A percentile compares a stretch with the other conserved stretches of the same genome.
Evolutionary conservation across 2,888 invertebrate genomes (phyloP).

Genomic region (Osedax frankpressi): DNA sequence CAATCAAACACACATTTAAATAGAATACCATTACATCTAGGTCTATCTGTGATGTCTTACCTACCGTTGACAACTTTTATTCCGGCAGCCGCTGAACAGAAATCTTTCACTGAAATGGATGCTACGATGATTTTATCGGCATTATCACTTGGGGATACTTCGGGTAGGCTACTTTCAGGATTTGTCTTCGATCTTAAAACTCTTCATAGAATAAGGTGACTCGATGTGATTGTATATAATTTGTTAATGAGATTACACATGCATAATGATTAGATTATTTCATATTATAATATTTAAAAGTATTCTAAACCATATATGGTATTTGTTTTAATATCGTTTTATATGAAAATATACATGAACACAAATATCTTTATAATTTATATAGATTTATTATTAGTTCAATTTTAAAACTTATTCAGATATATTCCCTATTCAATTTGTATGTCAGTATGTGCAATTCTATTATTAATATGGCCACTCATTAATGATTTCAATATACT

Average conservation of each 20-base stretch:
- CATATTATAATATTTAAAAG: too few species aligned
- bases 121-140: background rate
- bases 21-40: too few species aligned
- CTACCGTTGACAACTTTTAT: background rate
- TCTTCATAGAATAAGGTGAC: background rate
- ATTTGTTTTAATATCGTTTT: too few species aligned
- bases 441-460: background rate
- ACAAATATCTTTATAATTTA: too few species aligned
- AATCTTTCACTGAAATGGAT: background rate
- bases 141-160: background rate
- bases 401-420: too few species aligned
- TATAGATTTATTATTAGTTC: too few species aligned
- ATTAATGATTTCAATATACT: background rate
- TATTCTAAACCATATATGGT: too few species aligned
- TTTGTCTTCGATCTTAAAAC: background rate
- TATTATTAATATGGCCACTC: slow-evolving; percentile 2
- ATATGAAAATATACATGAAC: too few species aligned
- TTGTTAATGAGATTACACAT: too few species aligned
- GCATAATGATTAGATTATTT: too few species aligned
- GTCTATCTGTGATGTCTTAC: background rate
- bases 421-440: background rate
- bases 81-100: background rate
- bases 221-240: too few species aligned
- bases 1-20: too few species aligned
- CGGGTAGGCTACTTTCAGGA: background rate